These are phyloP conservation scores for Tachysurus vachellii DNA, from an alignment of 2,113 vertebrate species.

Conservation along the genomic window DNA sequence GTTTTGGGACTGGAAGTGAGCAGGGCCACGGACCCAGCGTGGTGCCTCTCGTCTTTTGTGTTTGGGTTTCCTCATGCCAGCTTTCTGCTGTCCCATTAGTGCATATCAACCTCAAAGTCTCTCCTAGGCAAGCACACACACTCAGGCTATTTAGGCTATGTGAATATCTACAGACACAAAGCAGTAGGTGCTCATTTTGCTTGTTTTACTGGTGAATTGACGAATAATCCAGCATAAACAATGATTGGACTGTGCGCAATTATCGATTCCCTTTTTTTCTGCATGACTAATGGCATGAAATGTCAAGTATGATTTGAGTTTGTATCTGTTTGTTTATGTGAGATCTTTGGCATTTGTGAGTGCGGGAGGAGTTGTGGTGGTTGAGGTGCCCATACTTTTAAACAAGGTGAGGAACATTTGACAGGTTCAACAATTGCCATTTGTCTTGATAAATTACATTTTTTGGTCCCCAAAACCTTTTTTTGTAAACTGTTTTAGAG, in stretches of 20 bases:
- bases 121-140: conserved; percentile 35
- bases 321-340: neutral
- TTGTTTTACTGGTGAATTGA: neutral
- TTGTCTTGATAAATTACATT: too few relatives aligned
- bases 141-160: neutral
- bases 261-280: neutral
- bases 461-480: neutral
- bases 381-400: too few relatives aligned
- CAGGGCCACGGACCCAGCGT: conserved; percentile 67
- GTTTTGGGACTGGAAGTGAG: conserved; percentile 68
- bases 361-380: too few relatives aligned
- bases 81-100: conserved; percentile 74
- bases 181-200: neutral
- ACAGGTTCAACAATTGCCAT: neutral
- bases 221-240: neutral
- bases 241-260: neutral
- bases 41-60: conserved; percentile 69
- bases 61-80: conserved; percentile 62
- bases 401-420: neutral
- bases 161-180: neutral
- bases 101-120: conserved; percentile 59
- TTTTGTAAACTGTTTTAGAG: neutral
- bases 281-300: neutral
- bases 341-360: too few relatives aligned
- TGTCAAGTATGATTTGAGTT: neutral